Evolutionary conservation across 2,113 vertebrate genomes (phyloP), one percentile per base, ranked within the genome.

Genomic region (Dicerorhinus sumatrensis): DNA sequence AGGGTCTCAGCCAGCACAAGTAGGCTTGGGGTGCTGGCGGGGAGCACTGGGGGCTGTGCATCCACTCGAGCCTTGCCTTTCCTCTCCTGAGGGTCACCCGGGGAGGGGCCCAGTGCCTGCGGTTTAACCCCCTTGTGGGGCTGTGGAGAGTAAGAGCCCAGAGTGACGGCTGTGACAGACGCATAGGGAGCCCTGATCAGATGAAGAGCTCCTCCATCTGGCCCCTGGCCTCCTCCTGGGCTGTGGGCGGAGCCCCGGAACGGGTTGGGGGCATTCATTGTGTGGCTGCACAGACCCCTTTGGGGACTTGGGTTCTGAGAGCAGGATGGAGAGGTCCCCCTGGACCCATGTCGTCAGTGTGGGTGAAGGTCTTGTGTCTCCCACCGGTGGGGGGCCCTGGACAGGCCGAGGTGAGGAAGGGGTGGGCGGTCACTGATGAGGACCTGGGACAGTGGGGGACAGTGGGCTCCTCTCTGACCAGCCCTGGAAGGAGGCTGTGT

Each of bases 101-200:
- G 7, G 51, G 23, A 60, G 76, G 60, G 60, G 5, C 33, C 27
- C 18, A 33, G 58, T 8, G 0, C 69, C 27, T 10, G 51, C 3
- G 29, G 3, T 2, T 5, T 10, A 67, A 0, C 8, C 29, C 13
- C 56, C 36, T 67, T 6, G 1, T 21, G 16, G 13, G 27, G 8
- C 39, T 1, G 6, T 25, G 29, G 65, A 14, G 39, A 8, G 2
- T 42, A 42, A 39, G 7, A 3, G 33, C 18, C 29, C 29, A 0
- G 46, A 18, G 10, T 8, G 8, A 18, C 0, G 2, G 91, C 54
- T 0, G 0, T 0, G 12, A 1, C 2, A 11, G 70, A 21, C 23
- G 0, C 9, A 3, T 23, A 39, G 16, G 31, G 2, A 39, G 56
- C 4, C 81, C 0, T 0, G 85, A 7, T 7, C 65, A 13, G 21